Conservation (phyloP, 2,797 vertebrate species). For the Falco concolor region DNA sequence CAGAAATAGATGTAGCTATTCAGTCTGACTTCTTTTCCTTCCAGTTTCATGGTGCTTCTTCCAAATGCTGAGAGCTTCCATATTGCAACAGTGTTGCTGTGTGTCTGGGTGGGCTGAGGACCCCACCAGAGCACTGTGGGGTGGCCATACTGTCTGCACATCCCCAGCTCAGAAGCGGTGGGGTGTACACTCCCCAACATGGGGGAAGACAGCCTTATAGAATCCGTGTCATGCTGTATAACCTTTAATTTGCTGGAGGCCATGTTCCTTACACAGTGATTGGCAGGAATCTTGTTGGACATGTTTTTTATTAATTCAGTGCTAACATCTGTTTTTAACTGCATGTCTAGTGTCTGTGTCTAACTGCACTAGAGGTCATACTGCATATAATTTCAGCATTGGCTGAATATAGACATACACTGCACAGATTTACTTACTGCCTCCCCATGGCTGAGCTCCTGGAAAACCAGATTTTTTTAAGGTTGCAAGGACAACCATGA, state of each 20-base stretch:
- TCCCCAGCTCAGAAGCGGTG: background rate
- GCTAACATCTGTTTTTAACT: slow-evolving; percentile 5
- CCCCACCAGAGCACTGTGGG: background rate
- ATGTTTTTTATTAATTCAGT: slow-evolving; percentile 10
- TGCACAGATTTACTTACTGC: background rate
- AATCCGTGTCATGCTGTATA: background rate
- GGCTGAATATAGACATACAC: background rate
- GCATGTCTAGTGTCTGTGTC: background rate
- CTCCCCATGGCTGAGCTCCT: background rate
- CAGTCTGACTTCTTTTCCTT: background rate
- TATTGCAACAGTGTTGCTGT: background rate
- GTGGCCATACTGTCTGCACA: background rate
- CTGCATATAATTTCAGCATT: background rate
- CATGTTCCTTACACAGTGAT: background rate
- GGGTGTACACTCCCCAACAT: background rate
- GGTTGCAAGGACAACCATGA: background rate
- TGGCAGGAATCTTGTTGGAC: background rate
- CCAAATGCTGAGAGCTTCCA: background rate
- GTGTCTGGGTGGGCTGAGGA: background rate
- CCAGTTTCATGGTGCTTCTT: background rate
- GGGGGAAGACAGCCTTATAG: background rate
- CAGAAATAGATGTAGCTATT: background rate
- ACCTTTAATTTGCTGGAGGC: background rate
- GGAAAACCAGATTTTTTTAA: background rate
- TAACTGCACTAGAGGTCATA: background rate